Evolutionary conservation across 2,888 invertebrate species (phyloP), one percentile per base, ranked within the genome.

Genomic region (Brenthis daphne): DNA sequence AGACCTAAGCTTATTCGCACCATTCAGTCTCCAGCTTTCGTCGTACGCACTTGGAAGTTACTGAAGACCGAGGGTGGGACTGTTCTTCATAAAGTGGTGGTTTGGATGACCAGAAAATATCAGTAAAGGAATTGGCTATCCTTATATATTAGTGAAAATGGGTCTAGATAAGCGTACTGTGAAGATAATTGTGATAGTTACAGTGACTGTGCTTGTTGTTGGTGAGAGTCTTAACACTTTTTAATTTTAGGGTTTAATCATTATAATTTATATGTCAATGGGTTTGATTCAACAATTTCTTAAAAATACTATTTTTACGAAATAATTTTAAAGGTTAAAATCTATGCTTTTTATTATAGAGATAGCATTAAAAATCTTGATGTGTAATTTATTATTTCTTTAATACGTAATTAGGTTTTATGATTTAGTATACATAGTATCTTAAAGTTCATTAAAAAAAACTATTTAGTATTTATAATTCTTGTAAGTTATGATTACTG

Each of bases 91-190:
- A 6, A 29, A 29, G 24, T 60, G 29, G n/a, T 50, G 33, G 50
- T 12, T 12, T 50, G 11, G 2, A n/a, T 53, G 69, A 69, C 65
- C 61, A 51, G 8, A 6, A 51, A 51, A 51, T 16, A 53, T 53
- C 6, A 5, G 51, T 14, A 65, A 58, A 51, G 57, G 14, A 37
- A 12, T 57, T n/a, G 60, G 55, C 63, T 58, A 53, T 67, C 65
- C 37, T 11, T 43, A 8, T 43, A 43, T 61, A 68, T 65, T 74
- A 72, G 77, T 78, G 75, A 64, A 33, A 69, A 92, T 91, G 91
- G 90, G 88, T 5, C 77, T 90, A 61, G 91, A 92, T 69, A 91
- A 90, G 65, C 78, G 86, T 3, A 91, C 91, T 3, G 77, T 91
- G 69, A 91, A 90, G 75, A 90, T 91, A 53, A 85, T 91, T 50